Conservation (phyloP, 92 coral and sea anemone genomes). For the Parazoanthus darwini region DNA sequence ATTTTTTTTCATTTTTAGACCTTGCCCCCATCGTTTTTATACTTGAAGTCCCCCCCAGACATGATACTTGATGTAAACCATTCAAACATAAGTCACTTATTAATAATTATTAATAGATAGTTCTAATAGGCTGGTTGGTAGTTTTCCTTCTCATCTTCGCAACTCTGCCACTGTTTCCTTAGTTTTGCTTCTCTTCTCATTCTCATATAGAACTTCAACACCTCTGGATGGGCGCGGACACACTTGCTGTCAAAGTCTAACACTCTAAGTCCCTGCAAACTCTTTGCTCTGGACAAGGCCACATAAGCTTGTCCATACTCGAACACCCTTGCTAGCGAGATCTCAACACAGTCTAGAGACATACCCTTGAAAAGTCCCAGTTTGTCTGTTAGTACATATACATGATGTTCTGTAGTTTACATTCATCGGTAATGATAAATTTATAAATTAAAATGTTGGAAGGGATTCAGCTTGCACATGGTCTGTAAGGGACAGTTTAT, state of each 20-base stretch:
- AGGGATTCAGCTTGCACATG: background rate
- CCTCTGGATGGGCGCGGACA: constrained; percentile 94
- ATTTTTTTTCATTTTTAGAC: no score
- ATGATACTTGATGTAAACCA: background rate
- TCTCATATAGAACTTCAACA: constrained; percentile 81
- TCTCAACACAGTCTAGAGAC: constrained; percentile 97
- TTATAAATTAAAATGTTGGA: background rate
- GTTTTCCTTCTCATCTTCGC: constrained; percentile 21
- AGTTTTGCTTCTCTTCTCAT: constrained; percentile 68
- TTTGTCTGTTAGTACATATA: background rate
- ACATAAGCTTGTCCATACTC: constrained; percentile 98
- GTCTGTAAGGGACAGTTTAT: no score
- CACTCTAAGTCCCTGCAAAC: constrained; percentile 88
- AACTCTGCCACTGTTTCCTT: constrained; percentile 51
- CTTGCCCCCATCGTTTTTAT: no score
- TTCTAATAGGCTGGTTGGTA: background rate
- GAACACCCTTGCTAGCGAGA: constrained; percentile 91
- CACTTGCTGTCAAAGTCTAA: constrained; percentile 91
- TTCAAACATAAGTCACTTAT: background rate
- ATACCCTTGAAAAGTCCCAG: constrained; percentile 70
- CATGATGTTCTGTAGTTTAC: background rate
- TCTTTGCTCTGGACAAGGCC: constrained; percentile 92
- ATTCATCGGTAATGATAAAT: no score
- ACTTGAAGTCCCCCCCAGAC: no score
- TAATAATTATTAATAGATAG: background rate